These are phyloP conservation scores for Epizoanthus fatuus DNA, from an alignment of 92 coral and sea anemone genomes.

Conservation along the genomic window DNA sequence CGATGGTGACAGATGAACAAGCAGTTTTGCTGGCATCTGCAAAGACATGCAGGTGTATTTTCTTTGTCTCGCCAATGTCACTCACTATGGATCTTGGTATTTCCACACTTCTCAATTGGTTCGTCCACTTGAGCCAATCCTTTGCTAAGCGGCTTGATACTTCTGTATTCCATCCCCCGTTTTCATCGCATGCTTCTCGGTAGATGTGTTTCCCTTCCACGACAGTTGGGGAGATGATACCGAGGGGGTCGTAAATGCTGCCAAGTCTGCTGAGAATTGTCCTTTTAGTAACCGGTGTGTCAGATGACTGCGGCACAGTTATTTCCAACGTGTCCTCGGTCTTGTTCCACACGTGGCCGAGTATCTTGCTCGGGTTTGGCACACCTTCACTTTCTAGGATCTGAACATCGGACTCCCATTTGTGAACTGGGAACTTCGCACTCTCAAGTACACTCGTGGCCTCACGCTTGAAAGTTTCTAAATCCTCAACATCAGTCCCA, in stretches of 20 bases:
- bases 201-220: constrained; percentile 58
- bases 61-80: not conserved
- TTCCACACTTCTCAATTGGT: constrained; percentile 19
- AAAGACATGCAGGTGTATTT: constrained; percentile 57
- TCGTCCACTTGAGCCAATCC: constrained; percentile 53
- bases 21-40: constrained; percentile 61
- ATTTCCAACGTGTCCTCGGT: constrained; percentile 43
- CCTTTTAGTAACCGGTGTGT: constrained; percentile 12
- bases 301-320: constrained; percentile 19
- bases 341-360: constrained; percentile 67
- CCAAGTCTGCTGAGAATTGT: constrained; percentile 22
- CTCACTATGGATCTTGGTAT: constrained; percentile 27
- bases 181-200: constrained; percentile 57
- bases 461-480: constrained; percentile 60
- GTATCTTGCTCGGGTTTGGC: constrained; percentile 55
- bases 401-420: constrained; percentile 7
- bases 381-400: constrained; percentile 11
- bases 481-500: constrained; percentile 43
- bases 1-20: constrained; percentile 42
- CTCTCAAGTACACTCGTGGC: constrained; percentile 33
- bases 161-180: constrained; percentile 56
- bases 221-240: constrained; percentile 42
- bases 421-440: constrained; percentile 53
- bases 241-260: constrained; percentile 57
- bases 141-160: constrained; percentile 2